phyloP scores from a whole-genome alignment of 2,113 vertebrate species.

The Ranitomeya imitator region DNA sequence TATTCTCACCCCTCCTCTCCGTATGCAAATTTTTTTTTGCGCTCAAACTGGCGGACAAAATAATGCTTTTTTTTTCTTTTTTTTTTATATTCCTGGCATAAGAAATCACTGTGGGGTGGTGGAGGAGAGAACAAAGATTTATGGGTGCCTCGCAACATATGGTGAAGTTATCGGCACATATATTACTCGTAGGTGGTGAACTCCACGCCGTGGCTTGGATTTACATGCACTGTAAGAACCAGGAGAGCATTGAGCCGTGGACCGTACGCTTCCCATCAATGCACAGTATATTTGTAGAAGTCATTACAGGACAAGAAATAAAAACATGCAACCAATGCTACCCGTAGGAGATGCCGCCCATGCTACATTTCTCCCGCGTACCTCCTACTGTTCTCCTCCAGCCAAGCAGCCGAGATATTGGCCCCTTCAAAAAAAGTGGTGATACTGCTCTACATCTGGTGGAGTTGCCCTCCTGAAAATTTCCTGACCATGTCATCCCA shows the following conservation, averaged over 20 bases:
- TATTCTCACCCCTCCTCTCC: constrained; percentile 55
- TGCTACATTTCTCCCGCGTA: no score
- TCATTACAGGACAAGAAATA: no score
- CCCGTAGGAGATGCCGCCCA: no score
- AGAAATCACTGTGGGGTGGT: constrained; percentile 34
- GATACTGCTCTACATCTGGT: no score
- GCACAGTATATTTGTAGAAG: neutral
- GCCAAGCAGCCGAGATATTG: no score
- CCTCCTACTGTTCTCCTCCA: no score
- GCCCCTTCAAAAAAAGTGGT: no score
- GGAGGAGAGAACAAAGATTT: constrained; percentile 27
- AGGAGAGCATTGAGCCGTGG: neutral
- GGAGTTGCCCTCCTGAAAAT: no score
- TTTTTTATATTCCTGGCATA: constrained; percentile 45
- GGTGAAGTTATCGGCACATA: constrained; percentile 37
- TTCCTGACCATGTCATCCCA: no score
- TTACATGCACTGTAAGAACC: neutral
- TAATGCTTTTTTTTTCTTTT: neutral
- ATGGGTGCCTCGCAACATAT: constrained; percentile 49
- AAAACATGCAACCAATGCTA: no score
- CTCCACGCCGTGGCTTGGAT: neutral
- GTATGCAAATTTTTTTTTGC: constrained; percentile 48
- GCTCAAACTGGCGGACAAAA: constrained; percentile 45
- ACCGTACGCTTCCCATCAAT: neutral
- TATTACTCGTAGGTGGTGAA: constrained; percentile 38